Percentiles rank a stretch among this genome's conserved stretches.
Evolutionary conservation across 2,888 invertebrate genomes (phyloP).

Genomic region (Lycia hirtaria): DNA sequence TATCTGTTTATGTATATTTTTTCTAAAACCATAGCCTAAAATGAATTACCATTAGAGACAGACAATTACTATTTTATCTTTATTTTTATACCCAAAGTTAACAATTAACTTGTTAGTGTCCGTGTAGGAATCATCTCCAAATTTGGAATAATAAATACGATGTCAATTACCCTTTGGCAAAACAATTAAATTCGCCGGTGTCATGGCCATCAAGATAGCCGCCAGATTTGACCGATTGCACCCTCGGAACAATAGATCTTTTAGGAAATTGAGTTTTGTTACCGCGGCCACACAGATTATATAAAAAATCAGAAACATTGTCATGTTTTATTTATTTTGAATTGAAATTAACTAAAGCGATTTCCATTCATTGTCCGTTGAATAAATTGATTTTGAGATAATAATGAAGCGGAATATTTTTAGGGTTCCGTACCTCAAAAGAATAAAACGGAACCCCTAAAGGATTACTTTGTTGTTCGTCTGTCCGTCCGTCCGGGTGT

Average conservation of each 20-base stretch:
- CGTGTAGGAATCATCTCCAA: neutral
- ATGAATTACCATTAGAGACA: too few species aligned
- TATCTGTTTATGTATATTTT: too few species aligned
- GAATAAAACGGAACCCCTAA: too few species aligned
- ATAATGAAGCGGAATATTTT: slow-evolving; percentile 22
- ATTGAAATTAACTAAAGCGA: slow-evolving; percentile 4
- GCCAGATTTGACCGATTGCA: slow-evolving; percentile 41
- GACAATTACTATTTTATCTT: too few species aligned
- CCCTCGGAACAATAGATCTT: slow-evolving; percentile 22
- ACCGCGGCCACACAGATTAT: slow-evolving; percentile 27
- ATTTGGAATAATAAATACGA: slow-evolving; percentile 8
- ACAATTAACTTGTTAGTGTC: neutral
- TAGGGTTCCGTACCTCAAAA: too few species aligned
- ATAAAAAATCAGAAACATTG: slow-evolving; percentile 17
- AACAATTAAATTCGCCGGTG: slow-evolving; percentile 15
- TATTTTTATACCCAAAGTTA: too few species aligned
- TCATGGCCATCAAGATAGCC: slow-evolving; percentile 34
- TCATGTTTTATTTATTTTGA: slow-evolving; percentile 18
- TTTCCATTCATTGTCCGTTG: slow-evolving; percentile 16
- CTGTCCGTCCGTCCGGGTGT: too few species aligned
- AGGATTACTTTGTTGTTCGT: too few species aligned
- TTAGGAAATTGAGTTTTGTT: slow-evolving; percentile 22
- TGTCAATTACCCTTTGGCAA: slow-evolving; percentile 27
- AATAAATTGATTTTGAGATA: slow-evolving; percentile 19
- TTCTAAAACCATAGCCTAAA: too few species aligned